Base-by-base conservation (phyloP, 1,140 invertebrate genomes). In the Lepeophtheirus salmonis region DNA sequence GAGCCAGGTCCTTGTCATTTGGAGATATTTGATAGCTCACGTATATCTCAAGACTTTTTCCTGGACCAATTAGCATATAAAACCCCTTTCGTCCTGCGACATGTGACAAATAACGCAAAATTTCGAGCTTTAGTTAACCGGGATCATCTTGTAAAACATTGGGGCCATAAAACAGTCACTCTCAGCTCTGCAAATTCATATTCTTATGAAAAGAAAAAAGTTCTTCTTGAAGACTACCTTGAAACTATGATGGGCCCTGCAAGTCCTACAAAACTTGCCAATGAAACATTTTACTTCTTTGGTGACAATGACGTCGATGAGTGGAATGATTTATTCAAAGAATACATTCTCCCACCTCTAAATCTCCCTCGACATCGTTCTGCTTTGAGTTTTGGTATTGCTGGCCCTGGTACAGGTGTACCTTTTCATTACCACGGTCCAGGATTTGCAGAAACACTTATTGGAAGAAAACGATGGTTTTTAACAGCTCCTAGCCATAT, bases 401-500 rank as follows among this genome's bases (percentile, higher is more conserved):
- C 64, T 22, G 65, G 63, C 13, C 64, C 64, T n/a, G 65, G 65
- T 1, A 60, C 64, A 16, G 65, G 65, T n/a, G 65, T 66, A 30
- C 65, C 65, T 20, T 66, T 66, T 41, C 65, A 66, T 59, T 66
- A 64, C 52, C 65, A 66, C 52, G 65, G 65, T 3, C 65, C 65
- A 24, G 65, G 64, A 13, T 66, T 66, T 63, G 64, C 65, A 22
- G 65, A 66, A 52, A 64, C 64, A 16, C 18, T 66, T 55, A 61
- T 50, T 60, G 65, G 65, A 14, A 23, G 64, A 6, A 66, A 66
- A 41, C 54, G 65, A 3, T 66, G 65, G 65, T 66, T 66, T 30
- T 61, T 66, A 23, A 63, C 63, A 26, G 60, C 62, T 41, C 65
- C 65, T 17, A 60, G 63, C 16, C 50, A 57, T 2, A 62, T 54